Percentiles rank a stretch among this genome's conserved stretches.
Conservation (phyloP, 2,888 invertebrate species). For the Periphyllus acericola region DNA sequence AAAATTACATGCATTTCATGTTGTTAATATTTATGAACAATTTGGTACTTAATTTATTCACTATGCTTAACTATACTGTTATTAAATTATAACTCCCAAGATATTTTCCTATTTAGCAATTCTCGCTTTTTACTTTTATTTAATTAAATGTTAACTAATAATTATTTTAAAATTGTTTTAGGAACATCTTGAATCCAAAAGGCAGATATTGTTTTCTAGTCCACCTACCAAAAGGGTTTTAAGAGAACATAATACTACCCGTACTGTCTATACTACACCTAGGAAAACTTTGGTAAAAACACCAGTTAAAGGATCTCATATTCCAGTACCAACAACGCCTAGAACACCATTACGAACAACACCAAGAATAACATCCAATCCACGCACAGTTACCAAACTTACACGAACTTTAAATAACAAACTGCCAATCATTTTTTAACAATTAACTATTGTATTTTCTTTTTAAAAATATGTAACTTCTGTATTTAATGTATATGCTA, state of each 20-base stretch:
- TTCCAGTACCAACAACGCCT: conserved; percentile 56
- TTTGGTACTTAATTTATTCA: background rate
- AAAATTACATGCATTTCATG: background rate
- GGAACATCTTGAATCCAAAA: conserved; percentile 56
- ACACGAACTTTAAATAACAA: conserved; percentile 50
- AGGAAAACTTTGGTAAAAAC: conserved; percentile 33
- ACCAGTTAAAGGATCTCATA: conserved; percentile 50
- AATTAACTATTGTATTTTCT: background rate
- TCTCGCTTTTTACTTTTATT: too few relatives aligned
- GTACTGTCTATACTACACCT: conserved; percentile 1
- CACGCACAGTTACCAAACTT: conserved; percentile 45
- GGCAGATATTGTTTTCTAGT: conserved; percentile 29
- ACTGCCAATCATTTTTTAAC: conserved; percentile 57
- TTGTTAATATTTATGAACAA: background rate
- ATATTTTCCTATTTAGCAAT: too few relatives aligned
- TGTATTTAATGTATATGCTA: background rate
- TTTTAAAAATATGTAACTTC: background rate
- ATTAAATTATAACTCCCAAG: too few relatives aligned
- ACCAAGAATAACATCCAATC: conserved; percentile 31
- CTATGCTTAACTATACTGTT: background rate
- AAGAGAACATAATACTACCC: conserved; percentile 28
- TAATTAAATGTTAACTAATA: background rate
- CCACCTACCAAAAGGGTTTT: conserved; percentile 40
- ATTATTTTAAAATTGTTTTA: conserved; percentile 15
- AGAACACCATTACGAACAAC: conserved; percentile 49